Evolutionary conservation across 2,888 invertebrate species (phyloP), one percentile per base, ranked within the genome.

Genomic region (Mimas tiliae): DNA sequence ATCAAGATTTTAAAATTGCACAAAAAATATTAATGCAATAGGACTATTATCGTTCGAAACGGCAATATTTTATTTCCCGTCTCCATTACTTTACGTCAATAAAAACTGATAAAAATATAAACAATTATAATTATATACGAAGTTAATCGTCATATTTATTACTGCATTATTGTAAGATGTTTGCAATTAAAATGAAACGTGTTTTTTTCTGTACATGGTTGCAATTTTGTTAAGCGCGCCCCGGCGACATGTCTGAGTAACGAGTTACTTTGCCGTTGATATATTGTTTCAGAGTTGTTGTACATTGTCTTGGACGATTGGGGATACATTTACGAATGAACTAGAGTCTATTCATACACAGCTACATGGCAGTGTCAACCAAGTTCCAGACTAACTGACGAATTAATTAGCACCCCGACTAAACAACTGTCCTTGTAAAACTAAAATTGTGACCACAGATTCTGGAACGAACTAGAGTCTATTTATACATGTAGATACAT

Each of bases 61-160:
- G 34, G 53, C 19, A 19, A 58, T 58, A 58, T 12, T 42, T 58
- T 12, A 42, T 19, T 8, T 6, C 27, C 0, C 52, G 9, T 58
- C 19, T 58, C 58, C 58, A 58, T 42, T 58, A 58, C 19, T 38
- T 16, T 3, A 58, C 58, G 58, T 58, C 38, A 58, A 58, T 42
- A 58, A 58, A 55, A 42, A 58, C 42, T 33, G 55, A 42, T 19
- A 19, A 21, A 27, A 14, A 4, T 42, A 12, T 42, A 58, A 58
- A 42, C 12, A 21, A 38, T 19, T 6, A 42, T 58, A 63, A 50
- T 62, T 52, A 64, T 19, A 52, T 38, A 14, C 21, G 42, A 64
- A 82, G 16, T 53, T 58, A 58, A 58, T 42, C 38, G 34, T 34
- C 33, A 42, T 58, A 6, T 63, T 63, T n/a, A 58, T 58, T 58